Percentiles rank a stretch among this genome's conserved stretches.
phyloP scores from a whole-genome alignment of 2,113 vertebrate genomes.

The Catharus bicknelli region DNA sequence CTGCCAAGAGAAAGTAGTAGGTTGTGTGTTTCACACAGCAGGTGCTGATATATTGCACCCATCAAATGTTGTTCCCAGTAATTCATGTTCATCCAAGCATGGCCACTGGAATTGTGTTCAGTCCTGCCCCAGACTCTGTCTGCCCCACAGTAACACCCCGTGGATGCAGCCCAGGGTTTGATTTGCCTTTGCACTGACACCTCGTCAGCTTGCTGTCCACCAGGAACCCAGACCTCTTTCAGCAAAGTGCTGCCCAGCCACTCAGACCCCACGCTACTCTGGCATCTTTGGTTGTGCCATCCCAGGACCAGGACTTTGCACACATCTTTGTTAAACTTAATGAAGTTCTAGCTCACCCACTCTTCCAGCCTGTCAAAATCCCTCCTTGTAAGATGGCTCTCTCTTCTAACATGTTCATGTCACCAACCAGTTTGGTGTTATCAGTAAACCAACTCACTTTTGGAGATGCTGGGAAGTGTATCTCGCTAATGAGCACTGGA shows the following conservation, averaged over 20 bases:
- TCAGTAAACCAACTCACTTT: neutral
- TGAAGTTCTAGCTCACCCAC: neutral
- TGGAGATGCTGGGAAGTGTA: no score
- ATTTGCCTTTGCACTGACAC: neutral
- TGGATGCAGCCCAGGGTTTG: neutral
- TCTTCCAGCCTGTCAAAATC: neutral
- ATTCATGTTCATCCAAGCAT: neutral
- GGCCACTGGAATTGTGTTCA: neutral
- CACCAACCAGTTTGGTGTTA: neutral
- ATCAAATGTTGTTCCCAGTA: neutral
- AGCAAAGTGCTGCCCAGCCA: neutral
- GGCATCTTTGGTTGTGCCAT: no score
- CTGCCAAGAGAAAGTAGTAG: neutral
- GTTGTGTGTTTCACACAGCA: neutral
- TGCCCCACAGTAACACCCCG: neutral
- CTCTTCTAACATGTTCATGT: neutral
- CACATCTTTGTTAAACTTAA: neutral
- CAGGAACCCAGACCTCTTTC: neutral
- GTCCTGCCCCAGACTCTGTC: neutral
- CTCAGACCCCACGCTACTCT: rapidly evolving
- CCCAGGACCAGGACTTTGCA: neutral
- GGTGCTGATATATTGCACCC: neutral
- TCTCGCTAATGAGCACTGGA: neutral
- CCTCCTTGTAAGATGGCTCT: neutral
- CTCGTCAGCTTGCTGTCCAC: neutral